Percentiles rank a stretch among this genome's conserved stretches.
phyloP scores from a whole-genome alignment of 1,140 invertebrate species.

The Aphaenogaster rudis region DNA sequence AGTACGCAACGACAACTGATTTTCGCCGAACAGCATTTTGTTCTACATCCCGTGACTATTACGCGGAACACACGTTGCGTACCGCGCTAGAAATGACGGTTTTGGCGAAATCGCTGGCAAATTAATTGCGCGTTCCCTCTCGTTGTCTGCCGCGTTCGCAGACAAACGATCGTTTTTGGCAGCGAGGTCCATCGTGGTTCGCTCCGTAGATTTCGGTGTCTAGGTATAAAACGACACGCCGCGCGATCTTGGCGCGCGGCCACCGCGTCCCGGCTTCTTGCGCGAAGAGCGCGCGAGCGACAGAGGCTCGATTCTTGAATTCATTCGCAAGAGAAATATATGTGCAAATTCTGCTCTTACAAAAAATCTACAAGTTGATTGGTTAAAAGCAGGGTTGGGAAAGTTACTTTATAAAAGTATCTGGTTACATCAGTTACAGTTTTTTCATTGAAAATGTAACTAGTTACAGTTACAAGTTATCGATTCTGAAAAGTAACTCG shows the following conservation, averaged over 20 bases:
- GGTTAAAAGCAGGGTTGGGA: too few species aligned
- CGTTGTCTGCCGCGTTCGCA: conserved; percentile 10
- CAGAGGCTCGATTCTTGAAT: background rate
- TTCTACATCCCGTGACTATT: conserved; percentile 10
- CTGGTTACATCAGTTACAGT: too few species aligned
- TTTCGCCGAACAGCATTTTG: conserved; percentile 1
- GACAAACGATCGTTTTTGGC: conserved; percentile 60
- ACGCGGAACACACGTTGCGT: background rate
- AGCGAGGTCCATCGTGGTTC: conserved; percentile 26
- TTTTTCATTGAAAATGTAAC: too few species aligned
- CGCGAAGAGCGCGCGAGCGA: conserved; percentile 35
- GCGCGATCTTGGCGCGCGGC: conserved; percentile 39
- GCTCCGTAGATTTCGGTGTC: background rate
- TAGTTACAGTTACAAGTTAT: too few species aligned
- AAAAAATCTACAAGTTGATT: too few species aligned
- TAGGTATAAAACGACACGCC: conserved; percentile 29
- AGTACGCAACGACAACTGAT: background rate
- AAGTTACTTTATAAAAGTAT: too few species aligned
- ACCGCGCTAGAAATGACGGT: conserved; percentile 11
- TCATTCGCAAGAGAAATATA: too few species aligned
- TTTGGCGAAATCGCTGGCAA: conserved; percentile 42
- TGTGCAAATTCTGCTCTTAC: too few species aligned
- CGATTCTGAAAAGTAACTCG: too few species aligned
- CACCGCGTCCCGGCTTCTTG: conserved; percentile 52
- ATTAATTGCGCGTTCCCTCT: conserved; percentile 40